Base-by-base conservation (phyloP, 2,888 invertebrate species). In the Halictus quadricinctus region DNA sequence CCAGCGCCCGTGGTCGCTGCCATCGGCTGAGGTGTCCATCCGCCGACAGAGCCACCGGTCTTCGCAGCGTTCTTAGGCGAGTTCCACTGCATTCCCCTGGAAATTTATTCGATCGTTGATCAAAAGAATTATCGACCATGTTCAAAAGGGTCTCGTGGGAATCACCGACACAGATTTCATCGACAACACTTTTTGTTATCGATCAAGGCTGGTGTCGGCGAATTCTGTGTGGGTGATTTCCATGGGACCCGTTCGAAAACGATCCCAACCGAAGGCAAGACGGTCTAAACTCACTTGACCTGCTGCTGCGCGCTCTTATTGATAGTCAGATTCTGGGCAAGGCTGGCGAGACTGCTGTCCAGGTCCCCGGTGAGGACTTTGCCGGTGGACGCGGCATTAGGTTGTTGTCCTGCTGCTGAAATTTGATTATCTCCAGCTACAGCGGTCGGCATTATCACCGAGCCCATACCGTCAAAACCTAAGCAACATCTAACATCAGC, bases 321-420 rank as follows among this genome's bases (percentile, higher is more conserved):
- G 93, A 98, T 98, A 92, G 97, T 96, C 91, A 99, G 96, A 95
- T 99, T 99, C 95, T 99, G 98, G 87, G 99, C 99, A 91, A 99
- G 95, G 89, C 97, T 97, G 87, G 98, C 98, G 86, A 99, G 96
- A 91, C 98, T 98, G 91, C 98, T 98, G 94, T 99, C 99, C 94
- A 99, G 95, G 95, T 99, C 99, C 80, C 98, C 98, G 46, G 98
- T 98, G 87, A 99, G 96, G 89, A 99, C 97, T 94, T 97, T 97
- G 87, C 96, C 96, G 81, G 96, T 94, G 93, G 95, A 95, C 88
- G 95, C 94, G 93, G 95, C 95, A 85, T 94, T 95, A 29, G 93
- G 90, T 73, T 93, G 92, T 84, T 94, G 93, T 84, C 94, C 93
- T 74, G 93, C 93, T 92, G 93, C 93, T 93, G 92, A 93, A 94